A percentile compares a stretch with the other conserved stretches of the same genome.
Conservation (phyloP, 2,113 vertebrate genomes). For the Vicugna pacos region DNA sequence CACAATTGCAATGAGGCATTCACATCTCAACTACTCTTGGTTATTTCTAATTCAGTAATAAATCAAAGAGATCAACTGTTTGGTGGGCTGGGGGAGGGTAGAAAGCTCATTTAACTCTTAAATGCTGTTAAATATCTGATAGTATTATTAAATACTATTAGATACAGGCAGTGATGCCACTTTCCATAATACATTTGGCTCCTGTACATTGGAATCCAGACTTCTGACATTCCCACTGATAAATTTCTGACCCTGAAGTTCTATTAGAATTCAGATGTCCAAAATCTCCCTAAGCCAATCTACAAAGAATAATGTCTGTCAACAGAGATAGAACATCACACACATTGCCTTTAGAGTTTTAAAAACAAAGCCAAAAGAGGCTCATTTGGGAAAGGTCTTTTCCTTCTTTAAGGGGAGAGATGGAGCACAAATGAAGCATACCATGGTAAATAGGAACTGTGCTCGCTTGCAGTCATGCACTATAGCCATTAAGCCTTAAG, state of each 20-base stretch:
- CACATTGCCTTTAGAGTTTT: constrained; percentile 63
- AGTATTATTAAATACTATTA: constrained; percentile 52
- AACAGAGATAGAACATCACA: constrained; percentile 23
- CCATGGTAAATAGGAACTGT: constrained; percentile 90
- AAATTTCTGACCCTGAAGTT: constrained; percentile 63
- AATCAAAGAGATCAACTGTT: constrained; percentile 68
- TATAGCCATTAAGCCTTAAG: constrained; percentile 91
- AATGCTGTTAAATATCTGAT: constrained; percentile 77
- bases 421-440: constrained; percentile 89
- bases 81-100: not conserved
- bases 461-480: constrained; percentile 91
- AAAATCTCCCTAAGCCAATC: constrained; percentile 68
- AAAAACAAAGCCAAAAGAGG: constrained; percentile 82
- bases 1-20: constrained; percentile 48
- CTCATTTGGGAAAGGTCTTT: constrained; percentile 80
- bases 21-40: constrained; percentile 46
- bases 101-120: constrained; percentile 73
- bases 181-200: constrained; percentile 64
- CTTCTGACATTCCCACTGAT: not conserved
- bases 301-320: not conserved
- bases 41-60: constrained; percentile 59
- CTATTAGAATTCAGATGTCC: constrained; percentile 53
- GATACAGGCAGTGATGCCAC: constrained; percentile 67
- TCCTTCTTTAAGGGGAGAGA: constrained; percentile 83
- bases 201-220: constrained; percentile 59